A percentile compares a stretch with the other conserved stretches of the same genome.
phyloP scores from a whole-genome alignment of 2,113 vertebrate species.

The Upupa epops region DNA sequence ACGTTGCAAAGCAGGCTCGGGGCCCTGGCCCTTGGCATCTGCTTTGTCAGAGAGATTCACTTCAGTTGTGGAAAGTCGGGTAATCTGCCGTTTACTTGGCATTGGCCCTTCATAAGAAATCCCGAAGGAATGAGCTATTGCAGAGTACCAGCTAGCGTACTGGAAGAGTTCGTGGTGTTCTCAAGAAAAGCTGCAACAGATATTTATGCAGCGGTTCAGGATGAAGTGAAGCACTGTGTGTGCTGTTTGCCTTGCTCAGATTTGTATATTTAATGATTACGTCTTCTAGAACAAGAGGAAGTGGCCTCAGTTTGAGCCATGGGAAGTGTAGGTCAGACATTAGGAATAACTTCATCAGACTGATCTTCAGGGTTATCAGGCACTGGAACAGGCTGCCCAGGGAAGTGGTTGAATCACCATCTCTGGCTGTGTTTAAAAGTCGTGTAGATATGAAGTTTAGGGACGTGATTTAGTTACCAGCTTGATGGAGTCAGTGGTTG shows the following conservation, averaged over 20 bases:
- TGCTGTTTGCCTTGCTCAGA: neutral
- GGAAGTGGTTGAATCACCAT: too few species aligned
- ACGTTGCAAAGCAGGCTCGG: neutral
- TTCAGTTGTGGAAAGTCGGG: neutral
- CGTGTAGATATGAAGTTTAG: too few species aligned
- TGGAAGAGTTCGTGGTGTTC: neutral
- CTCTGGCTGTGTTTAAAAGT: too few species aligned
- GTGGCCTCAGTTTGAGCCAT: too few species aligned
- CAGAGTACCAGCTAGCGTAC: neutral
- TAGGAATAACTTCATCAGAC: too few species aligned
- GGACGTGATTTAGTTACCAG: too few species aligned
- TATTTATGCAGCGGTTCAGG: neutral
- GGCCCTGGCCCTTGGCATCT: neutral
- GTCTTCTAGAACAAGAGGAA: too few species aligned
- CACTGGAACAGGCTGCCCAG: too few species aligned
- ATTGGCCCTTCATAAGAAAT: neutral
- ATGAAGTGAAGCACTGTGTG: rapidly evolving
- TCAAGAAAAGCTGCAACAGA: neutral
- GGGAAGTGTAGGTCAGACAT: too few species aligned
- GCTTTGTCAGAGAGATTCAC: neutral
- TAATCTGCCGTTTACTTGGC: neutral
- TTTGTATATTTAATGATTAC: neutral
- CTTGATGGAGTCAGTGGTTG: too few species aligned
- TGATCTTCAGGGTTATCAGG: too few species aligned
- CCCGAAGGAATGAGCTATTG: neutral